Evolutionary conservation across 2,888 invertebrate genomes (phyloP).

Genomic region (Aphrophora alni): DNA sequence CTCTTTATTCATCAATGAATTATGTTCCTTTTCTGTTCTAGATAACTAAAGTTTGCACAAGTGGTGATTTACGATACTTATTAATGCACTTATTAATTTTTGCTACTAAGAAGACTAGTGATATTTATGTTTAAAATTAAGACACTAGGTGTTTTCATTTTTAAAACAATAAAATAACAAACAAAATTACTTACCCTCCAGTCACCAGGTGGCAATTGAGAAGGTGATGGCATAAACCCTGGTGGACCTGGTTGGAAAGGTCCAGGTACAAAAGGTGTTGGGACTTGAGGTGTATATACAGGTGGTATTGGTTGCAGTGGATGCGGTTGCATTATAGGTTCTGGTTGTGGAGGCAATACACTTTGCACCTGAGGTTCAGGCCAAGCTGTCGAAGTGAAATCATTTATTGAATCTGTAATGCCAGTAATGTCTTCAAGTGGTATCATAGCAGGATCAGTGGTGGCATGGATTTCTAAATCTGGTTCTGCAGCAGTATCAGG

Average conservation of each 20-base stretch:
- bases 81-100: no score
- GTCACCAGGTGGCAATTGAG: slow-evolving; percentile 53
- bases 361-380: slow-evolving; percentile 72
- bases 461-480: slow-evolving; percentile 78
- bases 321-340: slow-evolving; percentile 51
- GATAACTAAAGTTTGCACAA: no score
- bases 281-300: slow-evolving; percentile 34
- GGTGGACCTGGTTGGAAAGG: slow-evolving; percentile 44
- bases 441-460: slow-evolving; percentile 80
- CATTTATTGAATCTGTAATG: slow-evolving; percentile 79
- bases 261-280: slow-evolving; percentile 39
- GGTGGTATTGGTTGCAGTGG: slow-evolving; percentile 50
- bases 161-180: neutral
- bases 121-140: no score
- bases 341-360: slow-evolving; percentile 42
- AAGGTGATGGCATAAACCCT: slow-evolving; percentile 50
- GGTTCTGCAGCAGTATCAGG: slow-evolving; percentile 90
- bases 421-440: slow-evolving; percentile 89
- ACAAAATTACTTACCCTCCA: slow-evolving; percentile 49
- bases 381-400: slow-evolving; percentile 79
- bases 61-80: no score
- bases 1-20: no score
- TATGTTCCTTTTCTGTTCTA: no score
- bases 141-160: no score
- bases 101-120: no score